A percentile compares a stretch with the other conserved stretches of the same genome.
These are phyloP conservation scores for Megalops atlanticus DNA, from an alignment of 2,113 vertebrate genomes.

Conservation along the genomic window DNA sequence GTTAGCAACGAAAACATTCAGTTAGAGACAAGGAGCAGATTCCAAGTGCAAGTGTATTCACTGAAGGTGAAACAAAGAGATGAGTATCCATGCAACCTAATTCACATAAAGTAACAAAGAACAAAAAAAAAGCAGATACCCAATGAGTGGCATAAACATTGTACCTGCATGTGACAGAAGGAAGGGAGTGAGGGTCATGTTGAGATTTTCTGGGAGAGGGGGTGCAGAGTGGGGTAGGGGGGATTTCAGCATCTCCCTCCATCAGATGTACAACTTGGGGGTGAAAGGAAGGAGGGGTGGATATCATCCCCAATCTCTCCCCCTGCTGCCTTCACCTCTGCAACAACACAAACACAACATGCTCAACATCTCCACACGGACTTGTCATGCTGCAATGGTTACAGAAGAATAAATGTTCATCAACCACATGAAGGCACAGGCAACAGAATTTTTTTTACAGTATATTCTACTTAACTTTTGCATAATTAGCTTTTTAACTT, in stretches of 20 bases:
- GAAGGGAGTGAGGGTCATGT: slow-evolving; percentile 49
- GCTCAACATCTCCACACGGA: neutral
- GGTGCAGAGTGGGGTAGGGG: slow-evolving; percentile 57
- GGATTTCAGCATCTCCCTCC: slow-evolving; percentile 57
- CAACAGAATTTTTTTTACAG: too few species aligned
- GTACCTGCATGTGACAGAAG: slow-evolving; percentile 68
- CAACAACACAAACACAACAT: slow-evolving; percentile 28
- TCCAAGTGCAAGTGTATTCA: too few species aligned
- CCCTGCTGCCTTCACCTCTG: slow-evolving; percentile 46
- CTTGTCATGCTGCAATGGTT: neutral
- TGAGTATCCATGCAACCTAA: neutral
- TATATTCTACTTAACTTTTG: too few species aligned
- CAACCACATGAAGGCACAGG: neutral
- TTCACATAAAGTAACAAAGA: neutral
- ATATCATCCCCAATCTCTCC: slow-evolving; percentile 60
- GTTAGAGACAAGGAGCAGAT: neutral
- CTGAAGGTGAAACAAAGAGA: too few species aligned
- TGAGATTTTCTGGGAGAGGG: slow-evolving; percentile 51
- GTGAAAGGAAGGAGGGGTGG: slow-evolving; percentile 52
- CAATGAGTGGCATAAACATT: slow-evolving; percentile 34
- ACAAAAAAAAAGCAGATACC: too few species aligned
- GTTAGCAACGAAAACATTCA: too few species aligned
- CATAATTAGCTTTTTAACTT: too few species aligned
- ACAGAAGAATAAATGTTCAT: neutral
- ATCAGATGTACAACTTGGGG: slow-evolving; percentile 58